Base-by-base conservation (phyloP, 2,888 invertebrate genomes). In the Heliothis peltigera region DNA sequence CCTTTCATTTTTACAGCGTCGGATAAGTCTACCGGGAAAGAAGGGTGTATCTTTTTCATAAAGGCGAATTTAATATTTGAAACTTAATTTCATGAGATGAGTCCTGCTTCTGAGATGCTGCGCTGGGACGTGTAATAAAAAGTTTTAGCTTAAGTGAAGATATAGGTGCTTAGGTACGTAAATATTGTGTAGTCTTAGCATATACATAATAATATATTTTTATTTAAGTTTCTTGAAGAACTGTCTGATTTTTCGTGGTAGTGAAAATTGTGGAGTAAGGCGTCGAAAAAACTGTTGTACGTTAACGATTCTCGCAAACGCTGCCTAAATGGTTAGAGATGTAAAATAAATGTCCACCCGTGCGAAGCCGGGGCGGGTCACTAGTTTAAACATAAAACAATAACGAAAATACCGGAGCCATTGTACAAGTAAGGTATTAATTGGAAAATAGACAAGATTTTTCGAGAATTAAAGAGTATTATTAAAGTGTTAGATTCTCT, bases 41-140 rank as follows among this genome's bases (percentile, higher is more conserved):
- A 66, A 78, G 80, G 79, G 83, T 88, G 85, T 88, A 82, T 88
- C 87, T 89, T 89, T 89, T 85, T 88, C 88, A 89, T 90, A 89
- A 91, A 87, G 85, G 68, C 80, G 87, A 89, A 91, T 92, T 92
- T 91, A 91, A 92, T 92, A 92, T 92, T 91, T 89, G 88, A 92
- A 93, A 92, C 84, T 92, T 92, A 92, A 92, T 93, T 92, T 92
- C 87, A 84, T 75, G 83, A 87, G 91, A 92, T 90, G 88, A 91
- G 88, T 84, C 82, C 82, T 64, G 65, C 76, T 21, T 62, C 74
- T 57, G 48, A 51, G 66, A 44, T 48, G 60, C 54, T 39, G 59
- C 71, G 63, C 54, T 39, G 59, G 71, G 63, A 63, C 68, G 62
- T 73, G 80, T 78, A 80, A 81, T 84, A 84, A 84, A 78, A 85